Conservation (phyloP, 2,113 vertebrate genomes). For the Climacteris rufus region DNA sequence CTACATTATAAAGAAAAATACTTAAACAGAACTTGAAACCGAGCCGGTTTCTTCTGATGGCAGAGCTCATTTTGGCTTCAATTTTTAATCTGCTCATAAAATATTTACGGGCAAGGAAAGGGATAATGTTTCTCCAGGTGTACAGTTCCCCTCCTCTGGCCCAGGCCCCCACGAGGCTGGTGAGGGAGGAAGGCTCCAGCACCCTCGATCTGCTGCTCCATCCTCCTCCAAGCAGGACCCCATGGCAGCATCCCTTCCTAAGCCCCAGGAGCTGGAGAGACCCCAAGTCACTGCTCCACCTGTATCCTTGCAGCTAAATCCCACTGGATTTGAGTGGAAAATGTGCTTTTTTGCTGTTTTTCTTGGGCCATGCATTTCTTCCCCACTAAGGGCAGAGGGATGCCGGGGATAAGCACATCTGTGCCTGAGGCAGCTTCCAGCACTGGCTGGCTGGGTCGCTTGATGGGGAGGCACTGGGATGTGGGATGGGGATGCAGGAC, state of each 20-base stretch:
- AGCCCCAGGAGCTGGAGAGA: background rate
- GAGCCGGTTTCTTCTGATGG: constrained; percentile 23
- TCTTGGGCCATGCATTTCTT: background rate
- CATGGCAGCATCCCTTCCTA: background rate
- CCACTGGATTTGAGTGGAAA: background rate
- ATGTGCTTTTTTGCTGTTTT: background rate
- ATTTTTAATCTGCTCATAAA: constrained; percentile 77
- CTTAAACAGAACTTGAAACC: constrained; percentile 59
- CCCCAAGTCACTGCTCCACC: background rate
- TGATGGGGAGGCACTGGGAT: background rate
- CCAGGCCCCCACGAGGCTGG: background rate
- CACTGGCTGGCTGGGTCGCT: background rate
- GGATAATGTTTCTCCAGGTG: constrained; percentile 67
- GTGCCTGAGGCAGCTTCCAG: fast-evolving
- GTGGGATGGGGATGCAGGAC: background rate
- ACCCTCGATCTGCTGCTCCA: background rate
- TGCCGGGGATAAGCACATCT: background rate
- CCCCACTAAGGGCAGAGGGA: background rate
- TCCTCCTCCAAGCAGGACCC: background rate
- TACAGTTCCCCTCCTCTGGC: background rate
- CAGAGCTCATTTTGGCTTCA: constrained; percentile 54
- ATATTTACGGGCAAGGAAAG: constrained; percentile 66
- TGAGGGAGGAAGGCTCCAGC: background rate
- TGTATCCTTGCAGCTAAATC: background rate
- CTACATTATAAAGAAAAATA: constrained; percentile 67